phyloP scores from a whole-genome alignment of 2,888 invertebrate genomes.

The Atethmia centrago region DNA sequence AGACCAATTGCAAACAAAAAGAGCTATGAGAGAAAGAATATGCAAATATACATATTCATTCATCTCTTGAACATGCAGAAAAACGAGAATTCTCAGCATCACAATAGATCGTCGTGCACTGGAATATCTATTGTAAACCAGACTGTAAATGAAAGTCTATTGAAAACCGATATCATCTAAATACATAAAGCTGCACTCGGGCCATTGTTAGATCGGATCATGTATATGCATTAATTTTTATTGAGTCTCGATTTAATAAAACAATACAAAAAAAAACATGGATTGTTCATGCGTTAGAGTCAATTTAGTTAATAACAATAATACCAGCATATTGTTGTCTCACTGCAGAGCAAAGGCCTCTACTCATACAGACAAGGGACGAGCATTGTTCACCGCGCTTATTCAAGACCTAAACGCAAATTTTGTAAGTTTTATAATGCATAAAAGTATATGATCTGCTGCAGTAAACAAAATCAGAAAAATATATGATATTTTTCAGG shows the following conservation, averaged over 20 bases:
- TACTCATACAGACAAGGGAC: not conserved
- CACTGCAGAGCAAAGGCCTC: not conserved
- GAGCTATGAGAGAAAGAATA: not conserved
- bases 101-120: constrained; percentile 38
- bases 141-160: constrained; percentile 36
- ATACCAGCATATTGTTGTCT: not conserved
- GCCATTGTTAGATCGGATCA: constrained; percentile 25
- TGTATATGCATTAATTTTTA: constrained; percentile 17
- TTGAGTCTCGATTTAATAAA: not conserved
- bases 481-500: too few relatives aligned
- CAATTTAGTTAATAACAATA: not conserved
- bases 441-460: too few relatives aligned
- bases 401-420: too few relatives aligned
- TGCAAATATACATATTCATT: constrained; percentile 10
- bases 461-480: too few relatives aligned
- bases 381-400: not conserved
- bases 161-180: constrained; percentile 28
- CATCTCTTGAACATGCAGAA: constrained; percentile 12
- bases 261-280: not conserved
- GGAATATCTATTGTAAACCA: constrained; percentile 31
- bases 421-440: too few relatives aligned
- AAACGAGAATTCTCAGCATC: constrained; percentile 1
- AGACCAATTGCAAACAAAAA: not conserved
- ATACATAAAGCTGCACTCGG: constrained; percentile 15
- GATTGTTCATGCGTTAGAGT: not conserved